Evolutionary conservation across 1,140 invertebrate species (phyloP).

Genomic region (Temnothorax curvispinosus): DNA sequence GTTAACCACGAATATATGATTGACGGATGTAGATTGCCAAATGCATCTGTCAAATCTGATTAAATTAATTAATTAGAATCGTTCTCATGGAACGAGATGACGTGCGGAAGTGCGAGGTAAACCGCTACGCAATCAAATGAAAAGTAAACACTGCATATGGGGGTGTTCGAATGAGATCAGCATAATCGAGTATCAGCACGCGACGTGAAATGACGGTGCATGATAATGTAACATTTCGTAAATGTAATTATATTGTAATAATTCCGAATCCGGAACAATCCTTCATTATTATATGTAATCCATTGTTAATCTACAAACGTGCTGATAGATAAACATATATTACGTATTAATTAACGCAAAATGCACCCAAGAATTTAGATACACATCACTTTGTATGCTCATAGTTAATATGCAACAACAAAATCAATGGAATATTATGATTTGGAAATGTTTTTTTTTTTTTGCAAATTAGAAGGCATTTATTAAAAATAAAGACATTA

Average conservation of each 20-base stretch:
- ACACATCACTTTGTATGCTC: no score
- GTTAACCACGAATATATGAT: slow-evolving; percentile 19
- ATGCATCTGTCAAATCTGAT: slow-evolving; percentile 45
- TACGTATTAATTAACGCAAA: not conserved
- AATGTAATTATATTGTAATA: slow-evolving; percentile 40
- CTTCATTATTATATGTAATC: slow-evolving; percentile 26
- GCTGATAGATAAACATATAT: not conserved
- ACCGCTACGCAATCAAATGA: slow-evolving; percentile 56
- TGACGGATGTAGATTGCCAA: slow-evolving; percentile 9
- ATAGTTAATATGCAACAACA: no score
- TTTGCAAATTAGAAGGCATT: not conserved
- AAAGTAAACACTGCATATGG: slow-evolving; percentile 51
- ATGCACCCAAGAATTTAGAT: not conserved
- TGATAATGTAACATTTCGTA: slow-evolving; percentile 46
- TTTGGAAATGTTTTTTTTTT: not conserved
- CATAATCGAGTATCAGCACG: slow-evolving; percentile 50
- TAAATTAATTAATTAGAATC: slow-evolving; percentile 61
- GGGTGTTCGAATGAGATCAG: slow-evolving; percentile 44
- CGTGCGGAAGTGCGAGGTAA: slow-evolving; percentile 45
- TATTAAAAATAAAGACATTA: not conserved
- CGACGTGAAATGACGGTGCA: slow-evolving; percentile 14
- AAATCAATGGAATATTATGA: not conserved
- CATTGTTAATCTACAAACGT: not conserved
- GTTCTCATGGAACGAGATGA: slow-evolving; percentile 46
- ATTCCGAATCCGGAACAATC: slow-evolving; percentile 42